phyloP scores from a whole-genome alignment of 2,113 vertebrate genomes.

The Thermophis baileyi region DNA sequence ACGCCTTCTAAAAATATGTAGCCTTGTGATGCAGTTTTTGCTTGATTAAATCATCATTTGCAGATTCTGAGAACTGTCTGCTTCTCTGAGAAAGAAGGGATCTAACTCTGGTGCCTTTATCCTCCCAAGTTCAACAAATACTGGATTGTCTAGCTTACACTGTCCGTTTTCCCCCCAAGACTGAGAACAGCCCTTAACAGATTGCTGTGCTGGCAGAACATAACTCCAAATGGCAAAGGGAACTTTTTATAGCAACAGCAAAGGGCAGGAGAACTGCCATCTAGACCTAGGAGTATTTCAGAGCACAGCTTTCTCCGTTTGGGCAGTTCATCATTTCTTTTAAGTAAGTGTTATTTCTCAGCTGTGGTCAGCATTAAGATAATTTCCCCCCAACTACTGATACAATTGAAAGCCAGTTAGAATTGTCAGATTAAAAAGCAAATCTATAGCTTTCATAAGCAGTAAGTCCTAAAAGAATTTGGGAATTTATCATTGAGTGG shows the following conservation, averaged over 20 bases:
- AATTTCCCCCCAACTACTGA: background rate
- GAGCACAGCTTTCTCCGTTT: background rate
- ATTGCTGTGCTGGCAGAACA: conserved; percentile 62
- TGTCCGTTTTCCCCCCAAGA: background rate
- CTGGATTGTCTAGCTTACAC: background rate
- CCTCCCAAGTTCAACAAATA: background rate
- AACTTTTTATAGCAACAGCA: conserved; percentile 58
- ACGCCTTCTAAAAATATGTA: background rate
- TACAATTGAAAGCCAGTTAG: background rate
- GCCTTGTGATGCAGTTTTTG: background rate
- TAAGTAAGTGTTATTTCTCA: background rate
- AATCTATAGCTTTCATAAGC: background rate
- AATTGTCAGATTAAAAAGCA: background rate
- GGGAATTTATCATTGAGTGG: background rate
- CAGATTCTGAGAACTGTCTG: background rate
- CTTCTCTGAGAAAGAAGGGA: background rate
- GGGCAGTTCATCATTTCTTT: background rate
- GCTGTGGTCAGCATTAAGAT: background rate
- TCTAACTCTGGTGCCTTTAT: background rate
- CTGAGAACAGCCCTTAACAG: background rate
- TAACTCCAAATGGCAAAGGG: conserved; percentile 66
- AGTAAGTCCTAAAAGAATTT: background rate
- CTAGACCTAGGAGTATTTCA: background rate
- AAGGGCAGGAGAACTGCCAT: background rate
- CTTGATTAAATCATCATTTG: background rate